Base-by-base conservation (phyloP, 2,113 vertebrate species). In the Perca fluviatilis region DNA sequence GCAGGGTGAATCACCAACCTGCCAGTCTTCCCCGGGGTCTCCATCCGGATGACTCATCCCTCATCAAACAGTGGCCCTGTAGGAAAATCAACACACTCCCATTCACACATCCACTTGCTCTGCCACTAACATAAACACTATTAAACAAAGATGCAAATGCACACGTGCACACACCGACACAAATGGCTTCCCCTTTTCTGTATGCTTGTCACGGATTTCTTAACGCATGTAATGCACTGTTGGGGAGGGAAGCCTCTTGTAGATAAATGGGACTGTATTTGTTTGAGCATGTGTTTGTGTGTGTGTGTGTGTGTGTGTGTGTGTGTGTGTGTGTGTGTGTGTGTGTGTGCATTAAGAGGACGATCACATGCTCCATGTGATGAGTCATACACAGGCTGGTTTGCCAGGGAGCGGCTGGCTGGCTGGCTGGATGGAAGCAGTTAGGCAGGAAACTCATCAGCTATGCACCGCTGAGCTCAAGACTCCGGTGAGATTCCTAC, bases 1-100 rank as follows among this genome's bases (percentile, higher is more conserved):
- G 61, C 74, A 82, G 86, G 87, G 80, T 92, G 92, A 95, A 90
- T 94, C 94, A 95, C 92, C 86, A 69, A 85, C 82, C 77, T 91
- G 91, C 84, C 91, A 84, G 88, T 88, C 91, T 85, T 93, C 93
- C 93, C 93, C 50, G 86, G 92, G 93, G 85, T 80, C 87, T 92
- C 93, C 89, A 91, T 89, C 64, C 74, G 80, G 80, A 88, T 96
- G 96, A 97, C 86, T 97, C 96, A 96, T 93, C 92, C 88, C 94
- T 95, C 95, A 95, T 96, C 95, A 95, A 95, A 95, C 86, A 83
- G 91, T 89, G 92, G 93, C 94, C 88, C 93, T 93, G 91, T 82
- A 84, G 86, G 91, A 95, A 95, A 89, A 93, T 94, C 93, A 91
- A 89, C 91, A 93, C 87, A 86, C 90, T 91, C 91, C 83, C 84